Evolutionary conservation across 2,888 invertebrate genomes (phyloP), one percentile per base, ranked within the genome.

Genomic region (Aproaerema taeniolella): DNA sequence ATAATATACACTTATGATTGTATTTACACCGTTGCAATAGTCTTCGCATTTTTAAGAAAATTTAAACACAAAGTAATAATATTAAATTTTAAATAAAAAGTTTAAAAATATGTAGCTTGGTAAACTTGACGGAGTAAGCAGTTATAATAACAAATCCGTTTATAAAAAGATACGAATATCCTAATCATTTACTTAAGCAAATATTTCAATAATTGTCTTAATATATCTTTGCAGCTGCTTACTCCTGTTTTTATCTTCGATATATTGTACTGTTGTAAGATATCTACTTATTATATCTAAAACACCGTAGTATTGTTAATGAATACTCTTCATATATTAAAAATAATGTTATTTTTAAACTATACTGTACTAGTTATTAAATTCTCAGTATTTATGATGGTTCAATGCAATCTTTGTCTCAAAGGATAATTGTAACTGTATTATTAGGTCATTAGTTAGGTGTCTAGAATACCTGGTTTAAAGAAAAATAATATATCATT

Each of bases 371-470:
- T 75, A n/a, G n/a, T 65, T 36, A 56, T 50, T 56, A 53, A 46
- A 49, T 61, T 73, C 67, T 80, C 72, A 72, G 68, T 80, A 67
- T 66, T 44, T n/a, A 51, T 59, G 81, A 73, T 74, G 83, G 69
- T 82, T 85, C 85, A 85, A 83, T 85, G 85, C 85, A 85, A 85
- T 77, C 78, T 82, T 83, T 82, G 79, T 83, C 85, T 79, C 80
- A 57, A 56, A 69, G 71, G 74, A 57, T 70, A 43, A 46, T 45
- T 33, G 6, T 17, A 56, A 58, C 58, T 72, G 63, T 55, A 52
- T 53, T 58, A 58, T 56, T 61, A 72, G 71, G 62, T 61, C 45
- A 60, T 55, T 78, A 78, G 60, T 55, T 78, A 78, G 75, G 64
- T 58, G 58, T 63, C 69, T 71, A 66, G 65, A 66, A 53, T 55